Conservation (phyloP, 2,113 vertebrate species). For the Nerophis ophidion region DNA sequence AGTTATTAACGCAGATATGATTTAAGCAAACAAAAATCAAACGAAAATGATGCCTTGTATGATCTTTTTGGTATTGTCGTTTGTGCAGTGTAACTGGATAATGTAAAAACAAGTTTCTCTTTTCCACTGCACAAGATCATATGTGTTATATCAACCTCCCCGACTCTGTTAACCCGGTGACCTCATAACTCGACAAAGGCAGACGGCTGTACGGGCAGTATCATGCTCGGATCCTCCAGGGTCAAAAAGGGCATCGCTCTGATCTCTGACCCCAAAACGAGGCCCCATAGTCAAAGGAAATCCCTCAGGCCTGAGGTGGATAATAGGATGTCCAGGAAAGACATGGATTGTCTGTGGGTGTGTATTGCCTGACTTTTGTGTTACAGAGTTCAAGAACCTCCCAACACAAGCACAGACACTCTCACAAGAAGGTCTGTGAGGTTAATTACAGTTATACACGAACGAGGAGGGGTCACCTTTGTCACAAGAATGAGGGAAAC, state of each 20-base stretch:
- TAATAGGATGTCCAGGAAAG: conserved; percentile 60
- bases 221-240: conserved; percentile 37
- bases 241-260: conserved; percentile 50
- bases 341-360: conserved; percentile 42
- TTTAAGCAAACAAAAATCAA: background rate
- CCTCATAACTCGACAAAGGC: conserved; percentile 19
- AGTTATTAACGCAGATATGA: no score
- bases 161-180: conserved; percentile 22
- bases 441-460: conserved; percentile 70
- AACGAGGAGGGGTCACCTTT: conserved; percentile 62
- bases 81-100: conserved; percentile 2
- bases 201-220: conserved; percentile 19
- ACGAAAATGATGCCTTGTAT: background rate
- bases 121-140: conserved; percentile 10
- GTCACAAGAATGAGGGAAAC: background rate
- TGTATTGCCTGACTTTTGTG: conserved; percentile 33
- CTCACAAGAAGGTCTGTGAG: conserved; percentile 34
- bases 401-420: conserved; percentile 8
- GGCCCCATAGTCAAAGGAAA: conserved; percentile 49
- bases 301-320: conserved; percentile 57
- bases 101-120: background rate
- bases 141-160: conserved; percentile 27
- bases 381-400: conserved; percentile 38
- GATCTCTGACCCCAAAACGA: conserved; percentile 58
- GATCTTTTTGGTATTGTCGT: background rate